Evolutionary conservation across 2,113 vertebrate species (phyloP), one percentile per base, ranked within the genome.

Genomic region (Nibea coibor): DNA sequence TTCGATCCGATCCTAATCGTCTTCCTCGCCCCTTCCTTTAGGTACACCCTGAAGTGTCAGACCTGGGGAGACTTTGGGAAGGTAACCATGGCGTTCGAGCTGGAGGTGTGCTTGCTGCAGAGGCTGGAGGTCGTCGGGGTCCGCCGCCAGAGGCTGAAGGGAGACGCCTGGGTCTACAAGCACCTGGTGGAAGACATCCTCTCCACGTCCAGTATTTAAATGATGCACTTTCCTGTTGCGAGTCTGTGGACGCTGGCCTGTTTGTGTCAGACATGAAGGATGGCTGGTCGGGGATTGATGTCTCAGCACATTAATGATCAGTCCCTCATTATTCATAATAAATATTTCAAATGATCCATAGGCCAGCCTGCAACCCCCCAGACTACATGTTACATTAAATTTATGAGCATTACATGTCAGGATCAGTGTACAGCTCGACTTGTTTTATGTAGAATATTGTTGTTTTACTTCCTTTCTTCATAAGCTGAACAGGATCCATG

Each of bases 81-180:
- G 93, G 96, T 97, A 45, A 96, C 96, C 9, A 95, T 98, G 96
- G 96, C 95, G 57, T 99, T 99, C 89, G 96, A 98, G 91, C 87
- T 99, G 82, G 98, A 99, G 93, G 97, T 99, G 45, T 99, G 98
- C 88, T 84, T 95, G 2, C 94, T 99, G 57, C 94, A 94, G 67
- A 96, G 96, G 72, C 83, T 94, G 0, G 95, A 97, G 62, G 96
- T 95, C 8, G 85, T 97, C 14, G 97, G 97, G 2, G 95, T 99
- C 81, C 88, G 96, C 15, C 95, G 96, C 14, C 97, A 98, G 71
- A 90, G 97, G 74, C 95, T 99, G 53, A 97, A 97, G 87, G 98
- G 98, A 8, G 98, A 99, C 12, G 96, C 97, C 45, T 99, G 98
- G 97, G 95, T 98, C 75, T 99, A 99, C 92, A 99, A 99, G 87